Conservation (phyloP, 2,113 vertebrate species). For the Saccopteryx leptura region DNA sequence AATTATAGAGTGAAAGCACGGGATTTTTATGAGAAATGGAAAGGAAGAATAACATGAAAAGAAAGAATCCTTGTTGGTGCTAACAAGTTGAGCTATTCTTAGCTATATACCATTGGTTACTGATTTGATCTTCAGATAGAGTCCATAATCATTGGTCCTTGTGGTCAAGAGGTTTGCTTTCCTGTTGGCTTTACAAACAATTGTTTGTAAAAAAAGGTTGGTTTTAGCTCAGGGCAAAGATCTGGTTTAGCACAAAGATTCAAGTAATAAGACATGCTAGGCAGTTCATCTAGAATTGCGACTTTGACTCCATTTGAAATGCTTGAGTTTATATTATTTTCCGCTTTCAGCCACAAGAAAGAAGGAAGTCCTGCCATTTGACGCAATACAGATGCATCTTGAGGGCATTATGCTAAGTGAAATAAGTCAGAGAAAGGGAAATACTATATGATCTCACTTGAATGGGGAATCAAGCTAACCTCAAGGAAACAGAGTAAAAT, state of each 20-base stretch:
- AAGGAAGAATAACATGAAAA: neutral
- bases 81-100: neutral
- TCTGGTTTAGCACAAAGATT: neutral
- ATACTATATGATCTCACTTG: too few species aligned
- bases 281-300: neutral
- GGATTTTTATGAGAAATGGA: neutral
- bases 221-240: neutral
- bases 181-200: neutral
- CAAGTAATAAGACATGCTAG: neutral
- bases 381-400: neutral
- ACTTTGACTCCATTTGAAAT: neutral
- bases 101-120: neutral
- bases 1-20: neutral
- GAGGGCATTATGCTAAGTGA: neutral
- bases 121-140: neutral
- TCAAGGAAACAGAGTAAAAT: neutral
- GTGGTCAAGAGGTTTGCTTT: neutral
- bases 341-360: neutral
- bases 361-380: neutral
- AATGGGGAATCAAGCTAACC: neutral
- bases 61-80: neutral
- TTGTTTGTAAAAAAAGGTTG: neutral
- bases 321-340: neutral
- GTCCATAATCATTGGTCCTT: neutral
- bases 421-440: neutral